These are phyloP conservation scores for Drosophila bunnanda DNA, from an alignment of 2,888 invertebrate genomes.

Conservation along the genomic window DNA sequence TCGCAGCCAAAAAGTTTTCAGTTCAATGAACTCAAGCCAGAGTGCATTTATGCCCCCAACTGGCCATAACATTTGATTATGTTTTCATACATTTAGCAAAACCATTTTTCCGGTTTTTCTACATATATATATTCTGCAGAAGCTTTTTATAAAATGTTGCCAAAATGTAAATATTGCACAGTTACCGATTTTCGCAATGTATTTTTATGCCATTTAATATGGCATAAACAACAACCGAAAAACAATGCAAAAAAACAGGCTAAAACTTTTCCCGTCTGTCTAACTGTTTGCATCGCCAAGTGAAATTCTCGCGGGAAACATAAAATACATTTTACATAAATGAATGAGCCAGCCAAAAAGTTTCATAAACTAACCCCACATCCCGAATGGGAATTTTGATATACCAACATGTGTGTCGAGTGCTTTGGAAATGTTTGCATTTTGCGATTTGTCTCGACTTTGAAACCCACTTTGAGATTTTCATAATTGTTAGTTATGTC, in stretches of 20 bases:
- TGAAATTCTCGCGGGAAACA: conserved; percentile 67
- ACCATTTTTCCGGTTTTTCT: conserved; percentile 38
- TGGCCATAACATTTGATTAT: conserved; percentile 56
- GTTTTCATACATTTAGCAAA: conserved; percentile 59
- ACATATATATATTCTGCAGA: conserved; percentile 35
- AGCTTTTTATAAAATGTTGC: conserved; percentile 36
- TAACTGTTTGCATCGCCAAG: conserved; percentile 33
- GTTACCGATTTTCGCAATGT: conserved; percentile 38
- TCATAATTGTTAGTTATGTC: conserved; percentile 60
- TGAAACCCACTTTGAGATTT: conserved; percentile 21
- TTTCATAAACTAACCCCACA: conserved; percentile 47
- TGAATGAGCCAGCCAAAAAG: conserved; percentile 54
- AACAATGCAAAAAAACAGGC: conserved; percentile 14
- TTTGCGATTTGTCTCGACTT: conserved; percentile 38
- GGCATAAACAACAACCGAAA: conserved; percentile 14
- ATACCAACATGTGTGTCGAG: conserved; percentile 36
- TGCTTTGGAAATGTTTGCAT: conserved; percentile 48
- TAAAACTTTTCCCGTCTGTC: conserved; percentile 43
- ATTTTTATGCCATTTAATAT: conserved; percentile 60
- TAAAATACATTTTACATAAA: conserved; percentile 73
- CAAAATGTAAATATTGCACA: conserved; percentile 37
- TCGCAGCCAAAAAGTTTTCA: conserved; percentile 10
- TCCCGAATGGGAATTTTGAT: conserved; percentile 11
- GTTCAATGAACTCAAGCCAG: conserved; percentile 24
- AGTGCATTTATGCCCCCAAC: conserved; percentile 32